These are phyloP conservation scores for Trypoxylus dichotomus DNA, from an alignment of 1,140 invertebrate genomes.

Conservation along the genomic window DNA sequence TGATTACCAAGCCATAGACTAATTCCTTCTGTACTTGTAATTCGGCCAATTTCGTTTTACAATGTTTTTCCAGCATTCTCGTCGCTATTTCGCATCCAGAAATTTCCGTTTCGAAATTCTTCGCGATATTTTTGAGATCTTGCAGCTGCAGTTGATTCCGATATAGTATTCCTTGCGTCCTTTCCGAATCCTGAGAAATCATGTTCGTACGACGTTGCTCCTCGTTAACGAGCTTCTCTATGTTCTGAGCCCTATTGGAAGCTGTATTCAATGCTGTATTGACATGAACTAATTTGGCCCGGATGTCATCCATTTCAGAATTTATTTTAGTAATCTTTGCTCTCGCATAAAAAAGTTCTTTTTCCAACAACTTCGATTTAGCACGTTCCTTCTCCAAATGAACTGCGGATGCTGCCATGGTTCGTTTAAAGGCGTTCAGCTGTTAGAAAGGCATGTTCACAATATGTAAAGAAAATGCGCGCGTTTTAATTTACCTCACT, in stretches of 20 bases:
- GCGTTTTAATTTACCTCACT: constrained; percentile 36
- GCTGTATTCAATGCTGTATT: constrained; percentile 37
- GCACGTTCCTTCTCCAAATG: constrained; percentile 44
- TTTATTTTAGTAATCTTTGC: constrained; percentile 33
- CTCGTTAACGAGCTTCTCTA: constrained; percentile 43
- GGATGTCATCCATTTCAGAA: constrained; percentile 32
- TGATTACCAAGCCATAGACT: constrained; percentile 50
- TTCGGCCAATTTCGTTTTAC: constrained; percentile 44
- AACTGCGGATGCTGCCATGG: constrained; percentile 37
- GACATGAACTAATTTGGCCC: constrained; percentile 35
- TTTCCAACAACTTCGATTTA: constrained; percentile 33
- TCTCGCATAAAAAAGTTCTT: constrained; percentile 40
- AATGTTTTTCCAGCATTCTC: constrained; percentile 41
- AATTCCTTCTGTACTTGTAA: constrained; percentile 52
- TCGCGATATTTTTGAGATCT: constrained; percentile 38
- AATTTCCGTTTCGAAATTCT: constrained; percentile 42
- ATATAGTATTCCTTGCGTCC: constrained; percentile 42
- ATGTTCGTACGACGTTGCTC: constrained; percentile 42
- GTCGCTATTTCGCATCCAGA: constrained; percentile 33
- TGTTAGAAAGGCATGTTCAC: constrained; percentile 29
- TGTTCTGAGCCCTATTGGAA: constrained; percentile 40
- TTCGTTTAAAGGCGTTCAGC: constrained; percentile 39
- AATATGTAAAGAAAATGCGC: too few relatives aligned
- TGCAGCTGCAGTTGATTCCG: constrained; percentile 40
- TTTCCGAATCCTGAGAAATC: constrained; percentile 40